phyloP scores from a whole-genome alignment of 2,888 invertebrate species.

The Dasysyrphus tricinctus region DNA sequence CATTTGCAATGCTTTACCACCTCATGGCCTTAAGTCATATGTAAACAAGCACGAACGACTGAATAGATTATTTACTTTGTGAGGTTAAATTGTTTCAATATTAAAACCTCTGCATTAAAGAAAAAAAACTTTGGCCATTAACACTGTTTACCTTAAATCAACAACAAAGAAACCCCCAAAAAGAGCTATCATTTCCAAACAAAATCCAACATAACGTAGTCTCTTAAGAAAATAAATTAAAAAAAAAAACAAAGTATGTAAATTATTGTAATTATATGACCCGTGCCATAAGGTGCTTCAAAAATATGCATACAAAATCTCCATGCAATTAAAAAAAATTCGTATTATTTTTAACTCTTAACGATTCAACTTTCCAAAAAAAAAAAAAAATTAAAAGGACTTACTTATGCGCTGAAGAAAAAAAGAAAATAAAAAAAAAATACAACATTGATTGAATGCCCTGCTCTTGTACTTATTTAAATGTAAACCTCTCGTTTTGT shows the following conservation, averaged over 20 bases:
- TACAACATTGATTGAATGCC: slow-evolving; percentile 7
- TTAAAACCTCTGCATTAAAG: too few relatives aligned
- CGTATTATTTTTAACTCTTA: neutral
- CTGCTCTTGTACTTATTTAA: slow-evolving; percentile 16
- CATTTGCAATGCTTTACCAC: too few relatives aligned
- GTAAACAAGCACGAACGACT: too few relatives aligned
- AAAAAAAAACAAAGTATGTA: neutral
- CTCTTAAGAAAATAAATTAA: neutral
- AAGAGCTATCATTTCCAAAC: neutral
- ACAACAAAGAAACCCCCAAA: too few relatives aligned
- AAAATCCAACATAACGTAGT: neutral
- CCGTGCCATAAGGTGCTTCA: neutral
- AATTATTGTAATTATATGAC: slow-evolving; percentile 4
- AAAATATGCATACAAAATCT: neutral
- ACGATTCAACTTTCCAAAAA: slow-evolving; percentile 10
- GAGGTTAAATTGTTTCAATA: too few relatives aligned
- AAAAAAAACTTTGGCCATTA: too few relatives aligned
- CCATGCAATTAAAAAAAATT: neutral
- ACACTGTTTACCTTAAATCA: too few relatives aligned
- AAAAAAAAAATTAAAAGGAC: slow-evolving; percentile 5
- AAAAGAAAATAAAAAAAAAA: neutral
- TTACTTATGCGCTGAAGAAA: neutral
- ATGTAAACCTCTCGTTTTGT: neutral
- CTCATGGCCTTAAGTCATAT: too few relatives aligned
- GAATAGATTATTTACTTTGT: too few relatives aligned